Evolutionary conservation across 2,113 vertebrate genomes (phyloP), one percentile per base, ranked within the genome.

Genomic region (Oophaga pumilio): DNA sequence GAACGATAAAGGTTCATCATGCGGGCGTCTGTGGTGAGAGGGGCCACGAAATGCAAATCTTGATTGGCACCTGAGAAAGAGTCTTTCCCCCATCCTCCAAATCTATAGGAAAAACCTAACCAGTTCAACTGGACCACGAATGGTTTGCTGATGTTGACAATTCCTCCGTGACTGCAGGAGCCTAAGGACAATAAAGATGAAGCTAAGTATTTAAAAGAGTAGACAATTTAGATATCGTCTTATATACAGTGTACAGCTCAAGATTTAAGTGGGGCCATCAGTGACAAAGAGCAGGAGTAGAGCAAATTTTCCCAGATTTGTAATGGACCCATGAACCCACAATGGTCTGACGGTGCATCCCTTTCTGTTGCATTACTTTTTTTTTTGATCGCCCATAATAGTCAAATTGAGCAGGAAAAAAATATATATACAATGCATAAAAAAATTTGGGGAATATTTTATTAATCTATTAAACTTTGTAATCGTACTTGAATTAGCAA

Each of bases 1-100:
- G 95, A 88, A 12, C 96, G 94, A 4, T 96, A 88, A 22, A 90
- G 90, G 89, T 91, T 92, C 24, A 97, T 91, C 4, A 0, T 0
- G 87, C 88, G 94, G 59, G 92, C 88, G 50, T 85, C 13, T 2
- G 26, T 91, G 2, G 92, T 69, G 83, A 99, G 62, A 15, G 96
- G 93, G 10, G 94, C 95, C 82, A 97, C 93, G 96, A 96, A 99
- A 26, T 96, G 97, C 11, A 89, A 15, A 1, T 92, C 92, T 0
- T 85, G 85, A 8, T 91, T 89, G 26, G 93, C 90, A 0, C 93
- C 2, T 22, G 82, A 86, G 0, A 92, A 92, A 89, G 90, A 89
- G 89, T 97, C 95, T 82, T 93, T 94, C 2, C 97, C 96, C 97
- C 97, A 98, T 0, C 96, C 95, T 2, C 97, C 97, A 0, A 94